Conservation (phyloP, 2,888 invertebrate genomes). For the Hecatera dysodea region DNA sequence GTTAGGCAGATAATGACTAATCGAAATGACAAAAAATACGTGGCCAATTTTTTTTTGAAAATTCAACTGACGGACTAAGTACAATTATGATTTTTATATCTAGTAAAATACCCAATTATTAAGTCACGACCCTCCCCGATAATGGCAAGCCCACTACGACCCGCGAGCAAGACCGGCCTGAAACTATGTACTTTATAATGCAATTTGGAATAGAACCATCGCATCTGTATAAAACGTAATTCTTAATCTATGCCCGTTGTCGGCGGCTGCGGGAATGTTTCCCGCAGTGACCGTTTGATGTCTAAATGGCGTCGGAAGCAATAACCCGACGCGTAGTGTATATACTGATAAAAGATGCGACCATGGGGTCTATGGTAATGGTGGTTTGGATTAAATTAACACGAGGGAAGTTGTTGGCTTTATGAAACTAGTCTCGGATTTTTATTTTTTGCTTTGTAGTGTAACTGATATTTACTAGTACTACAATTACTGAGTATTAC, state of each 20-base stretch:
- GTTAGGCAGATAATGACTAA: too few relatives aligned
- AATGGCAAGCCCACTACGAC: neutral
- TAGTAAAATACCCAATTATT: too few relatives aligned
- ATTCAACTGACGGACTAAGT: too few relatives aligned
- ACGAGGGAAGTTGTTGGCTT: neutral
- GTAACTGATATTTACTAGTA: neutral
- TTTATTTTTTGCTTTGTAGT: neutral
- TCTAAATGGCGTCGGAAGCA: conserved; percentile 41
- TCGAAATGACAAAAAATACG: too few relatives aligned
- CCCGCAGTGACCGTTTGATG: conserved; percentile 38
- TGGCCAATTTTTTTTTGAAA: too few relatives aligned
- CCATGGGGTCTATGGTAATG: neutral
- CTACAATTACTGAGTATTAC: neutral
- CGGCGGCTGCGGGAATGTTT: conserved; percentile 17
- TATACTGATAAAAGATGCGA: conserved; percentile 18
- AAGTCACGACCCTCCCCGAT: too few relatives aligned
- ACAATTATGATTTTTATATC: too few relatives aligned
- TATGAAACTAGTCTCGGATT: neutral
- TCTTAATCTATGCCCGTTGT: conserved; percentile 38
- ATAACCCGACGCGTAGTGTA: conserved; percentile 33
- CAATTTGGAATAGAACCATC: neutral
- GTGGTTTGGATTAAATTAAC: neutral
- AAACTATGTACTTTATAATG: neutral
- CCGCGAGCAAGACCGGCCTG: neutral
- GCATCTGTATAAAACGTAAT: neutral